Conservation (phyloP, 2,113 vertebrate genomes). For the Catharus fuscescens region DNA sequence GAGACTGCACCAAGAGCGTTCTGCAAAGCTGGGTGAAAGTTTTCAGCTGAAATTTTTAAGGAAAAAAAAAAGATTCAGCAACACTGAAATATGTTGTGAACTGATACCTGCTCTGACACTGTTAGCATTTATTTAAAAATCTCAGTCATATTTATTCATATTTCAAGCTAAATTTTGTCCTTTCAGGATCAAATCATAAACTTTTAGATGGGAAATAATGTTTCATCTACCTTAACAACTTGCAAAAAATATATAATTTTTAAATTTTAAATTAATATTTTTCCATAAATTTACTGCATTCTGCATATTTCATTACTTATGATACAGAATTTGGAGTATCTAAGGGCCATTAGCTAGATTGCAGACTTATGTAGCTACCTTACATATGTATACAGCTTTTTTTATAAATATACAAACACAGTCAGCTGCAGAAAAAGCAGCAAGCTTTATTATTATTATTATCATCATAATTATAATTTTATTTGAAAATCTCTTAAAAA, state of each 20-base stretch:
- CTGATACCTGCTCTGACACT: neutral
- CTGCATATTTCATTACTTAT: neutral
- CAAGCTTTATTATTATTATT: neutral
- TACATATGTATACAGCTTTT: neutral
- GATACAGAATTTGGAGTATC: neutral
- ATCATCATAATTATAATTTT: accelerated
- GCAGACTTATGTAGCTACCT: neutral
- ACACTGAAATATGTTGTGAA: neutral
- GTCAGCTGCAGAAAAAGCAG: neutral
- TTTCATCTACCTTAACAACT: neutral
- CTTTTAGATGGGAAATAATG: neutral
- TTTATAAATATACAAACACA: neutral
- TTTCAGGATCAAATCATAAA: neutral
- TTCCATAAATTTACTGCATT: neutral
- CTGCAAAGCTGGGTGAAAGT: neutral
- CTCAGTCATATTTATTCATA: neutral
- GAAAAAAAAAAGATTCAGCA: neutral
- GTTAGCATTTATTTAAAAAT: neutral
- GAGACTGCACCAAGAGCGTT: neutral
- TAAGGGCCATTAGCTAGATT: neutral
- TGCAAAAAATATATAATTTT: neutral
- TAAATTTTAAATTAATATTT: neutral
- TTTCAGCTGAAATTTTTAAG: neutral
- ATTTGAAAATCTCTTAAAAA: neutral
- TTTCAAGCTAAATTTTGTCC: neutral